Percentiles rank a stretch among this genome's conserved stretches.
Conservation (phyloP, 1,140 invertebrate genomes). For the Neodiprion fabricii region DNA sequence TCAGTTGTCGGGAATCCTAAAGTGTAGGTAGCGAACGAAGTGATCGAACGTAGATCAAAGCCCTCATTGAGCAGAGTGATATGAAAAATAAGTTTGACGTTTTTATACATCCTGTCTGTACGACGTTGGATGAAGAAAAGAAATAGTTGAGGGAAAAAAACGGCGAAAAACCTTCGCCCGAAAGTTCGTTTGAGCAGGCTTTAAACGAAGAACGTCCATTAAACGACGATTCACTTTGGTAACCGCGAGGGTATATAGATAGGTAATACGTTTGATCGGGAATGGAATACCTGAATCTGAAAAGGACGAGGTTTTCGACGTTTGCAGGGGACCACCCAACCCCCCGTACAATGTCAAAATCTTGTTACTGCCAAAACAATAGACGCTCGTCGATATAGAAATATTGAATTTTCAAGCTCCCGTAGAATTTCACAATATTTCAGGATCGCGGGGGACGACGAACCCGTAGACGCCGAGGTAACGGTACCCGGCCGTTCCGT, state of each 20-base stretch:
- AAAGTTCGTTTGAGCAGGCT: background rate
- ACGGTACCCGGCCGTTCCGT: background rate
- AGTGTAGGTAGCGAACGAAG: too few relatives aligned
- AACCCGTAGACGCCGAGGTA: constrained; percentile 4
- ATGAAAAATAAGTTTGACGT: background rate
- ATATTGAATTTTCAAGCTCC: background rate
- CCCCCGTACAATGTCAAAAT: background rate
- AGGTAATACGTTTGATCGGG: background rate
- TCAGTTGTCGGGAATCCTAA: too few relatives aligned
- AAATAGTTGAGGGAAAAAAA: background rate
- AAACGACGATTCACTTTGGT: background rate
- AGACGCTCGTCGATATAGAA: background rate
- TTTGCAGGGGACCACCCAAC: background rate
- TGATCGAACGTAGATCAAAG: too few relatives aligned
- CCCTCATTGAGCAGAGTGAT: too few relatives aligned
- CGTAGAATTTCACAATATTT: background rate
- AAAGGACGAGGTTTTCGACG: too few relatives aligned
- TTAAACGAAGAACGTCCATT: background rate
- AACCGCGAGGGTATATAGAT: background rate
- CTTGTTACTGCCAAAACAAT: constrained; percentile 1
- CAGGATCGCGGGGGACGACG: background rate
- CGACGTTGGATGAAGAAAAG: background rate
- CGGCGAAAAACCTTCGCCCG: background rate
- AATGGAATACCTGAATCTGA: background rate
- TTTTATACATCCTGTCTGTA: constrained; percentile 1